phyloP scores from a whole-genome alignment of 2,888 invertebrate species.

The Subacronicta megacephala region DNA sequence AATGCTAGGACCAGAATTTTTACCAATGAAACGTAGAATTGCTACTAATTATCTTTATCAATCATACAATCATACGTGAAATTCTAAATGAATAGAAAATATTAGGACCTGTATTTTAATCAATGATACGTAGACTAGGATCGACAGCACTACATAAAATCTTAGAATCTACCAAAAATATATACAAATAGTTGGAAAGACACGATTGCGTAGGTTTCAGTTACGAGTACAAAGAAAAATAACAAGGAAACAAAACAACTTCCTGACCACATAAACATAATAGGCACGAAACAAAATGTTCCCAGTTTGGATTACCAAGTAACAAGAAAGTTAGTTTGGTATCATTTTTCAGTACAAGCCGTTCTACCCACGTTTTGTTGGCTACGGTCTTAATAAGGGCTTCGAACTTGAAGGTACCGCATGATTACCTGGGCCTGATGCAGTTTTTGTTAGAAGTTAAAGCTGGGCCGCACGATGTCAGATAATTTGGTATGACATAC shows the following conservation, averaged over 20 bases:
- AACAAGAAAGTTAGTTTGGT: constrained; percentile 46
- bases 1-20: constrained; percentile 24
- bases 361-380: constrained; percentile 36
- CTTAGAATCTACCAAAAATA: too few species aligned
- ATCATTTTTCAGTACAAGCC: constrained; percentile 52
- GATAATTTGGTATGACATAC: too few species aligned
- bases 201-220: constrained; percentile 18
- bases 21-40: not conserved
- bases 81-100: too few species aligned
- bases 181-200: not conserved
- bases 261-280: constrained; percentile 35
- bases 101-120: constrained; percentile 16
- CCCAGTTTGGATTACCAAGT: constrained; percentile 30
- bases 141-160: too few species aligned
- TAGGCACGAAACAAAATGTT: constrained; percentile 33
- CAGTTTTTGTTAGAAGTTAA: not conserved
- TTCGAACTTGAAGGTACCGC: constrained; percentile 18
- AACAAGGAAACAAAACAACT: constrained; percentile 30
- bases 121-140: not conserved
- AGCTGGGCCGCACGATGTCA: too few species aligned
- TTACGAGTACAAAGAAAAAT: constrained; percentile 18
- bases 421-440: constrained; percentile 7
- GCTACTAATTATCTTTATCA: too few species aligned
- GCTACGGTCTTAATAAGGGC: constrained; percentile 31
- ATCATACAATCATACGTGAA: too few species aligned